Conservation (phyloP, 1,140 invertebrate species). For the Pseudomyrmex dendroicus region DNA sequence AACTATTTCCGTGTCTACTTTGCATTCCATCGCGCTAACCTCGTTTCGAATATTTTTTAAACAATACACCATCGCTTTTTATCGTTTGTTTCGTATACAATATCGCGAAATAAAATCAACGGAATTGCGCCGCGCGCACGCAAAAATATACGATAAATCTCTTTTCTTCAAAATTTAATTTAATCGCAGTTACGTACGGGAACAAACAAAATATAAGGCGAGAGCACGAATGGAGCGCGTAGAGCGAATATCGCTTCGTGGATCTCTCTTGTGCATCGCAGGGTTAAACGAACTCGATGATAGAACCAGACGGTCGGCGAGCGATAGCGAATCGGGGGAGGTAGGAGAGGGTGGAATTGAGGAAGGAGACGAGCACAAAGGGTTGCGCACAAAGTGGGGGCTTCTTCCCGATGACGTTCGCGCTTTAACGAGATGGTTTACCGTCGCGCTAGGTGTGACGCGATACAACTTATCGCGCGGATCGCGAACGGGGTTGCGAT, state of each 20-base stretch:
- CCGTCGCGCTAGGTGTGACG: conserved; percentile 49
- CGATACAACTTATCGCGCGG: conserved; percentile 52
- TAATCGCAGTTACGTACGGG: too few relatives aligned
- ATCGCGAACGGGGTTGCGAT: conserved; percentile 40
- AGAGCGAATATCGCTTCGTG: background rate
- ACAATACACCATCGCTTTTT: too few relatives aligned
- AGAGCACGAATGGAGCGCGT: background rate
- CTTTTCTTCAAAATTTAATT: too few relatives aligned
- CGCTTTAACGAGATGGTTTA: conserved; percentile 60
- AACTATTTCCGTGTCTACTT: too few relatives aligned
- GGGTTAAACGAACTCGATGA: background rate
- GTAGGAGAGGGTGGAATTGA: background rate
- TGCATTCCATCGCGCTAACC: too few relatives aligned
- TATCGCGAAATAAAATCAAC: too few relatives aligned
- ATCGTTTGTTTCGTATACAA: too few relatives aligned
- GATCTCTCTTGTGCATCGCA: background rate
- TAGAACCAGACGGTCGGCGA: background rate
- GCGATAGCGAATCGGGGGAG: background rate
- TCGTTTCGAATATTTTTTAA: too few relatives aligned
- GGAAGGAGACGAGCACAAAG: conserved; percentile 28
- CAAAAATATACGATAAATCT: too few relatives aligned
- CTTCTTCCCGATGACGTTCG: conserved; percentile 25
- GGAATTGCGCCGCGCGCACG: too few relatives aligned
- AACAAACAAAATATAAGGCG: background rate
- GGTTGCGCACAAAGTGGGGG: background rate